A percentile compares a stretch with the other conserved stretches of the same genome.
phyloP scores from a whole-genome alignment of 1,140 invertebrate genomes.

The Eriocheir sinensis region DNA sequence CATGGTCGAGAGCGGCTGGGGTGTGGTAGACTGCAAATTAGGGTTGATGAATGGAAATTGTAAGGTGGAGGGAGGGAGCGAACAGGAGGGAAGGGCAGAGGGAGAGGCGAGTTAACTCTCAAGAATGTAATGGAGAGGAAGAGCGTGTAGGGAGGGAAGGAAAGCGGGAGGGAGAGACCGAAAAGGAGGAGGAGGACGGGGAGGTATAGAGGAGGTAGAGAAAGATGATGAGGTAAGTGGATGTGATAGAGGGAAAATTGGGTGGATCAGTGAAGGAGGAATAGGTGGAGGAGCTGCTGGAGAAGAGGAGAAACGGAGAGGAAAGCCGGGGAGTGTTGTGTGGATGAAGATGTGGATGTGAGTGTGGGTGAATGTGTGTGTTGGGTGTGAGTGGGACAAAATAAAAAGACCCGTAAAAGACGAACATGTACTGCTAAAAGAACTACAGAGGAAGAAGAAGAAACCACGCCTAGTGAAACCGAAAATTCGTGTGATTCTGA shows the following conservation, averaged over 20 bases:
- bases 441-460: too few relatives aligned
- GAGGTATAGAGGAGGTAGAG: neutral
- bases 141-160: neutral
- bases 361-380: too few relatives aligned
- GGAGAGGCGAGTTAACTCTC: neutral
- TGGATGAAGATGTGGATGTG: neutral
- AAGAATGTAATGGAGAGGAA: neutral
- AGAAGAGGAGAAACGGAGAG: too few relatives aligned
- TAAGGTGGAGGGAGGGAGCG: neutral
- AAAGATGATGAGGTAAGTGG: too few relatives aligned
- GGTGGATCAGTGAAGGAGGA: too few relatives aligned
- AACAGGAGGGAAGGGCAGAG: neutral
- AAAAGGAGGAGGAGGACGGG: neutral
- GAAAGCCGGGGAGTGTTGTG: neutral
- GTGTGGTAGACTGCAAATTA: constrained; percentile 14
- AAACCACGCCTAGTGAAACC: too few relatives aligned
- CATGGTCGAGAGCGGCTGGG: neutral
- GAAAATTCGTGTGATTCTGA: too few relatives aligned
- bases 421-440: too few relatives aligned
- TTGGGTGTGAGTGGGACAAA: too few relatives aligned
- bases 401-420: too few relatives aligned
- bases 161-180: too few relatives aligned
- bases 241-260: neutral
- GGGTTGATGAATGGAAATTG: constrained; percentile 24
- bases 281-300: neutral